Evolutionary conservation across 53 echinoderm and acorn worm genomes (phyloP).

Genomic region (Patiria pectinifera): DNA sequence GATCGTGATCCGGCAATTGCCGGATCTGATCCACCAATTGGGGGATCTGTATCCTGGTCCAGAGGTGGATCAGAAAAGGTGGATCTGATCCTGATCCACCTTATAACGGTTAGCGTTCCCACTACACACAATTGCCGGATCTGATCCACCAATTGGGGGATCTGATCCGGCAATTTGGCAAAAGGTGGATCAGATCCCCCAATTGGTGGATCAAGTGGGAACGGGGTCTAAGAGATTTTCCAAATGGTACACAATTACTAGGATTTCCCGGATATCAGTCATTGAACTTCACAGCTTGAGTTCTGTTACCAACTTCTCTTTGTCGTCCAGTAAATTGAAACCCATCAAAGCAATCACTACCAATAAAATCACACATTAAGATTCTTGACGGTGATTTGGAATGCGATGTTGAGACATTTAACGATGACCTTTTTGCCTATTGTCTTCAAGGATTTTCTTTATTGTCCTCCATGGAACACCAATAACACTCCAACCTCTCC

Average conservation of each 20-base stretch:
- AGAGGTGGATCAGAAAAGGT: no score
- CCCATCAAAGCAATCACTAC: not conserved
- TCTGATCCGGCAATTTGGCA: no score
- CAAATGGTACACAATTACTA: not conserved
- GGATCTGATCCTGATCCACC: no score
- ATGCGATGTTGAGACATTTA: not conserved
- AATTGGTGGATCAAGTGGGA: no score
- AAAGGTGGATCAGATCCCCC: no score
- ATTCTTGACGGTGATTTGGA: not conserved
- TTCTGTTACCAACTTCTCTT: not conserved
- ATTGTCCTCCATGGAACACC: not conserved
- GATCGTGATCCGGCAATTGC: no score
- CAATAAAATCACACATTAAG: not conserved
- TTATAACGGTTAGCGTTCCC: no score
- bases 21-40: no score
- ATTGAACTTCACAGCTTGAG: not conserved
- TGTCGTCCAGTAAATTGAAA: not conserved
- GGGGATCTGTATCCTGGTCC: no score
- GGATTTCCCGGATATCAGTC: not conserved
- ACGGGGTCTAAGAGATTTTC: no score
- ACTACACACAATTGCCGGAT: no score
- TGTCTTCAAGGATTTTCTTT: constrained; percentile 6
- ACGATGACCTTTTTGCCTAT: not conserved
- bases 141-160: no score
- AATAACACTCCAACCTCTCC: constrained; percentile 23